These are phyloP conservation scores for Allacma fusca DNA, from an alignment of 2,888 invertebrate species.

Conservation along the genomic window DNA sequence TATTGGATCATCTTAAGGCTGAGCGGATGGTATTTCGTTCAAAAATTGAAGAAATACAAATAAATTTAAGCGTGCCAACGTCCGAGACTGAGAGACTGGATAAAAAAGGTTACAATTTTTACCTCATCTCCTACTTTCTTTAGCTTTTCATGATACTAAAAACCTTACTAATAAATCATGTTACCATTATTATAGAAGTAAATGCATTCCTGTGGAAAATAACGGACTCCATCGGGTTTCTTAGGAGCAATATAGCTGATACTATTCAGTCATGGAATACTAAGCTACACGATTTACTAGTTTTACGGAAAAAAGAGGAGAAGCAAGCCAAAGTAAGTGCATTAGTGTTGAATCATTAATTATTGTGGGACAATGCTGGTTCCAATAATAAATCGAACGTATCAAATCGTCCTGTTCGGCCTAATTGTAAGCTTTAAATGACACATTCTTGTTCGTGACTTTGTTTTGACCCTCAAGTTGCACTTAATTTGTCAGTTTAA, in stretches of 20 bases:
- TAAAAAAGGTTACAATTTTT: constrained; percentile 58
- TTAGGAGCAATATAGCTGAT: constrained; percentile 75
- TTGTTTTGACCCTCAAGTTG: too few species aligned
- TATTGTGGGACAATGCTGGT: too few species aligned
- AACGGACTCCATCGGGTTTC: constrained; percentile 71
- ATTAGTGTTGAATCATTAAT: too few species aligned
- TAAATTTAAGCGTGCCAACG: constrained; percentile 75
- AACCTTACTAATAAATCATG: constrained; percentile 52
- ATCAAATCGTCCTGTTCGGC: too few species aligned
- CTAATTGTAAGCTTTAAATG: too few species aligned
- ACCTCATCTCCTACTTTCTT: background rate
- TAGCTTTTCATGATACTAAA: too few species aligned
- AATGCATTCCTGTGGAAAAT: constrained; percentile 66
- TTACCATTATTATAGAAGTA: constrained; percentile 52
- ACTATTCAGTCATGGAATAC: constrained; percentile 77
- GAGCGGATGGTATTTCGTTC: constrained; percentile 79
- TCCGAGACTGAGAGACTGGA: constrained; percentile 68
- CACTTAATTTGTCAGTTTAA: too few species aligned
- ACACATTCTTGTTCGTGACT: too few species aligned
- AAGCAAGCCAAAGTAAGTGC: constrained; percentile 58
- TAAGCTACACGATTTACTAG: constrained; percentile 65
- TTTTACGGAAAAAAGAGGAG: constrained; percentile 65
- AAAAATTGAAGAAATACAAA: constrained; percentile 81
- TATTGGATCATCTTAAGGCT: constrained; percentile 71
- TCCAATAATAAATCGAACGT: too few species aligned